Conservation (phyloP, 2,888 invertebrate species). For the Drosophila quinaria region DNA sequence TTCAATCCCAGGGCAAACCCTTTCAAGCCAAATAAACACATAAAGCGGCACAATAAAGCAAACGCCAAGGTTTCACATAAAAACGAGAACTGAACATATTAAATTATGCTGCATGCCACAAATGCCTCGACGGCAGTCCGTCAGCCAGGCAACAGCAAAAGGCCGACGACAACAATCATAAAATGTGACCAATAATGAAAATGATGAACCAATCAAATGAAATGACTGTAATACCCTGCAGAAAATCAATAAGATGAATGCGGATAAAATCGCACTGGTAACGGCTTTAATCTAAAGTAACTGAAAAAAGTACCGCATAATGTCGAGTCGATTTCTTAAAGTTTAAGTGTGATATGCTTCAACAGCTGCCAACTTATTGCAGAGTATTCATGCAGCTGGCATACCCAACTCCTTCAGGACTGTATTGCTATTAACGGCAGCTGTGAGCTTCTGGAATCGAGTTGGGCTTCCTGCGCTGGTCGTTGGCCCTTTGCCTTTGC, state of each 20-base stretch:
- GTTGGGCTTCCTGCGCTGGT: conserved; percentile 5
- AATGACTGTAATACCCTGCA: conserved; percentile 45
- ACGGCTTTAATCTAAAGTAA: background rate
- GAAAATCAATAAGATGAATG: background rate
- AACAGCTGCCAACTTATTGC: background rate
- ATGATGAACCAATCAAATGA: conserved; percentile 61
- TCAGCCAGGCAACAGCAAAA: conserved; percentile 10
- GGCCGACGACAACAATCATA: conserved; percentile 51
- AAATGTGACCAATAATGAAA: conserved; percentile 78
- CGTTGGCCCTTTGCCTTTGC: background rate
- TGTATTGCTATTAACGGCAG: conserved; percentile 47
- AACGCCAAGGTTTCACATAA: conserved; percentile 53
- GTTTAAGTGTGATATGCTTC: too few relatives aligned
- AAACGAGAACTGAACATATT: conserved; percentile 52
- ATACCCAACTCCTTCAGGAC: background rate
- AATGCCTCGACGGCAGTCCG: conserved; percentile 47
- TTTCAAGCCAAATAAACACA: conserved; percentile 73
- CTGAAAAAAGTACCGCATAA: background rate
- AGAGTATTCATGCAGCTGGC: conserved; percentile 22
- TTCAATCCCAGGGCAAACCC: conserved; percentile 46
- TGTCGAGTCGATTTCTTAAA: background rate
- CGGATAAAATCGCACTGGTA: background rate
- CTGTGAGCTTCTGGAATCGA: conserved; percentile 51
- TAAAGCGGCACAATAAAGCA: conserved; percentile 66
- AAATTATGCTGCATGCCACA: conserved; percentile 75